Evolutionary conservation across 2,797 vertebrate species (phyloP), one percentile per base, ranked within the genome.

Genomic region (Loriculus beryllinus): DNA sequence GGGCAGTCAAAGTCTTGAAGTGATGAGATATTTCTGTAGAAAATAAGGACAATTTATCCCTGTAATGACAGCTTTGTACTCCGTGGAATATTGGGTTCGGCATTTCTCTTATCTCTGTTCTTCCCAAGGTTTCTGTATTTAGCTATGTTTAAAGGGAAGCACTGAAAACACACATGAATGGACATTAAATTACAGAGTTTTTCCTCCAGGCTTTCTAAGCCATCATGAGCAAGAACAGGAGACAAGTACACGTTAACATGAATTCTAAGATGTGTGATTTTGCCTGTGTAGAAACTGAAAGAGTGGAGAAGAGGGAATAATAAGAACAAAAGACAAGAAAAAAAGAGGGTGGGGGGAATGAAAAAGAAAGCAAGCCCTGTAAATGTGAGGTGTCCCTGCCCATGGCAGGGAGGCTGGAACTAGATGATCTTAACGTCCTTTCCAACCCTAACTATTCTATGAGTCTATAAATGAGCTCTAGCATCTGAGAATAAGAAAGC

Each of bases 151-250:
- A 74, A 94, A 48, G 40, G 39, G 25, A 94, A 95, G 64, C 68
- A 71, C 84, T 89, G 79, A 95, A 92, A 87, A 77, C 26, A 89
- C 65, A 90, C 84, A 87, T 80, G 88, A 88, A 90, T 81, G 71
- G 65, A 93, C 92, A 87, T 65, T 62, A 78, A 94, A 84, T 76
- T 68, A 82, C 52, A 87, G 56, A 57, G 75, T 81, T 85, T 80
- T 80, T 63, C 84, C 86, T 88, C 47, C 54, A 72, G 90, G 88
- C 85, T 88, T 92, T 83, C 62, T 86, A 83, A 83, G 57, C 70
- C 52, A 12, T 82, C 91, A 69, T 16, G 45, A 92, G 59, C 52
- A 70, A 49, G 42, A 91, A 54, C 39, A 75, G 45, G 20, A 86
- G 57, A 87, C 14, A 54, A 83, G 47, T 74, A 33, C 52, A 89